Evolutionary conservation across 2,797 vertebrate species (phyloP).

Genomic region (Margarornis squamiger): DNA sequence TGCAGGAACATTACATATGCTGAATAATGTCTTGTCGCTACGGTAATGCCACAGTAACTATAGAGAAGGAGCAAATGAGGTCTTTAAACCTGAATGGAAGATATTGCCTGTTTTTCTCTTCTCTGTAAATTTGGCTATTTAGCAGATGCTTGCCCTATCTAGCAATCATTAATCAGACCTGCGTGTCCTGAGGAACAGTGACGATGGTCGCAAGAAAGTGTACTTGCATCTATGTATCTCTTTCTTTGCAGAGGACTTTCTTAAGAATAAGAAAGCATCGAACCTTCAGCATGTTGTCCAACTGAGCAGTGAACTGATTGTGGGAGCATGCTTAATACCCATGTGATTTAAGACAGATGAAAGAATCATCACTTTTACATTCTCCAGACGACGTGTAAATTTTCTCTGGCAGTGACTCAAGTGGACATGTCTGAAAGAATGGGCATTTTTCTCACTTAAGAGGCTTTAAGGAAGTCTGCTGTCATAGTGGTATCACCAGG

Average conservation of each 20-base stretch:
- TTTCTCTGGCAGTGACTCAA: not conserved
- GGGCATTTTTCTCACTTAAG: not conserved
- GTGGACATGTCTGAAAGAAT: not conserved
- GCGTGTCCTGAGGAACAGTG: not conserved
- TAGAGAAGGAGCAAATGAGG: not conserved
- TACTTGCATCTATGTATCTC: not conserved
- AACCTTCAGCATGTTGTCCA: not conserved
- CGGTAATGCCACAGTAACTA: not conserved
- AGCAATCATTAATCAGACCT: not conserved
- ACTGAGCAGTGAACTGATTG: not conserved
- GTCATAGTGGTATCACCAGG: not conserved
- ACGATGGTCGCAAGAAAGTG: not conserved
- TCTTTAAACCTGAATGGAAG: not conserved
- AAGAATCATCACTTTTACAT: not conserved
- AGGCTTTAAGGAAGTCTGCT: not conserved
- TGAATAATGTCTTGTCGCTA: not conserved
- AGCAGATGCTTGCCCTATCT: not conserved
- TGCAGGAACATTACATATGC: not conserved
- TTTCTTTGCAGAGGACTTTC: not conserved
- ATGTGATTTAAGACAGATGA: constrained; percentile 11
- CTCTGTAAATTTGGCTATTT: not conserved
- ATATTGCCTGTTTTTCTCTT: not conserved
- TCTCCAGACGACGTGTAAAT: not conserved
- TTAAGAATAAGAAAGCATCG: not conserved
- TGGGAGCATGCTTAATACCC: not conserved